These are phyloP conservation scores for Labrus mixtus DNA, from an alignment of 2,113 vertebrate species.

Conservation along the genomic window DNA sequence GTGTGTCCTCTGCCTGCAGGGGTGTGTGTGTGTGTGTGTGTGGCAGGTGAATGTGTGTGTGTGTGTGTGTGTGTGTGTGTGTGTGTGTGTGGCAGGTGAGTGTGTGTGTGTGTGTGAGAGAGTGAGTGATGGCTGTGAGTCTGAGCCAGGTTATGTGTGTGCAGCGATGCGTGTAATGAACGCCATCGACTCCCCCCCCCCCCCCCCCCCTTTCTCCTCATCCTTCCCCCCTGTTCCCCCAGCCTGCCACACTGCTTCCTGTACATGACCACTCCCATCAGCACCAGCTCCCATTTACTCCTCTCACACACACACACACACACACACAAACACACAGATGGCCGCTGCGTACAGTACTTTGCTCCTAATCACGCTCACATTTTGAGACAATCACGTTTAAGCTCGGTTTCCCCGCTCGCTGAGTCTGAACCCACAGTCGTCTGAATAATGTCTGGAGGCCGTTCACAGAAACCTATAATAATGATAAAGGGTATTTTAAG, in stretches of 20 bases:
- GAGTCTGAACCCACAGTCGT: slow-evolving; percentile 30
- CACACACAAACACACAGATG: slow-evolving; percentile 17
- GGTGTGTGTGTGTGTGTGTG: slow-evolving; percentile 17
- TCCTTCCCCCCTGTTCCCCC: slow-evolving; percentile 14
- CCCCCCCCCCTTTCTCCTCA: not conserved
- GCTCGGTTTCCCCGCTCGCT: slow-evolving; percentile 9
- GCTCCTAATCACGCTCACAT: slow-evolving; percentile 5
- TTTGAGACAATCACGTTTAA: slow-evolving; percentile 38
- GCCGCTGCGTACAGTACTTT: not conserved
- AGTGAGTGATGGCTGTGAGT: slow-evolving; percentile 59
- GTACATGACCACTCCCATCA: slow-evolving; percentile 46
- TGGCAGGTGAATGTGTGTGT: slow-evolving; percentile 43
- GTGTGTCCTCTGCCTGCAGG: slow-evolving; percentile 35
- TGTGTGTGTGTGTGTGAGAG: slow-evolving; percentile 56
- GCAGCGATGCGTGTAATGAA: slow-evolving; percentile 84
- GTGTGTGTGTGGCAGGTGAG: slow-evolving; percentile 30
- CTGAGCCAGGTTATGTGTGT: slow-evolving; percentile 64
- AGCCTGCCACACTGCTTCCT: slow-evolving; percentile 50
- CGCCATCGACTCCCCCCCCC: slow-evolving; percentile 47
- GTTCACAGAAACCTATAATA: slow-evolving; percentile 50
- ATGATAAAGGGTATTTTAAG: slow-evolving; percentile 64
- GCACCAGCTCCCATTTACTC: not conserved
- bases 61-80: slow-evolving; percentile 51
- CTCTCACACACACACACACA: slow-evolving; percentile 36
- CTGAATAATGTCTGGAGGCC: slow-evolving; percentile 59